Evolutionary conservation across 2,888 invertebrate genomes (phyloP), one percentile per base, ranked within the genome.

Genomic region (Metellina segmentata): DNA sequence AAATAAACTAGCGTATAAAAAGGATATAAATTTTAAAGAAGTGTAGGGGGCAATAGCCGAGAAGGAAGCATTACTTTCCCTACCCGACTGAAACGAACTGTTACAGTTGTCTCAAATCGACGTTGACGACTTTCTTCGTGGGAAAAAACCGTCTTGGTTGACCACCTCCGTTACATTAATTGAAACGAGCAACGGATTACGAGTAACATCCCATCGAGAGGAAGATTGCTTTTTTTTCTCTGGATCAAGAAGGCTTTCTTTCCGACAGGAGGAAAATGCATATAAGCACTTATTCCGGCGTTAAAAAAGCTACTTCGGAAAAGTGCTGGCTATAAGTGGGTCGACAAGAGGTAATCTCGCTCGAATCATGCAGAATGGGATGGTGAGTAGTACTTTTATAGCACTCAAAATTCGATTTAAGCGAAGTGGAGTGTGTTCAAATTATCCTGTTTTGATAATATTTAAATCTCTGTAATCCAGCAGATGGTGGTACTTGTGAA

Each of bases 231-330:
- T n/a, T 75, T 75, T 53, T 75, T 74, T 85, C 20, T 75, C 53
- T n/a, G n/a, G n/a, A n/a, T 51, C 7, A 1, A 52, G 71, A 52
- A 51, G 49, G 16, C 48, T 61, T 81, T 61, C 81, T 74, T 75
- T 74, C 34, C 61, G 61, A n/a, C 9, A 48, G 34, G 9, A 75
- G 85, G 85, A 61, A 75, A 79, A 53, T 61, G 53, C 34, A 75
- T 85, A 85, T 85, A 85, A 74, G 85, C 74, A 8, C 48, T 75
- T 85, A 16, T 85, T 85, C 85, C 85, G 85, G 85, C 52, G 61
- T n/a, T 49, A 51, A 48, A 75, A 74, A 75, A 61, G 53, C 48
- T 20, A 71, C 52, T 85, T 53, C 13, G 9, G 74, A 53, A 61
- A 20, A 72, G 61, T 34, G 74, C n/a, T 53, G 48, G 34, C 20